Evolutionary conservation across 2,797 vertebrate species (phyloP).

Genomic region (Falco concolor): DNA sequence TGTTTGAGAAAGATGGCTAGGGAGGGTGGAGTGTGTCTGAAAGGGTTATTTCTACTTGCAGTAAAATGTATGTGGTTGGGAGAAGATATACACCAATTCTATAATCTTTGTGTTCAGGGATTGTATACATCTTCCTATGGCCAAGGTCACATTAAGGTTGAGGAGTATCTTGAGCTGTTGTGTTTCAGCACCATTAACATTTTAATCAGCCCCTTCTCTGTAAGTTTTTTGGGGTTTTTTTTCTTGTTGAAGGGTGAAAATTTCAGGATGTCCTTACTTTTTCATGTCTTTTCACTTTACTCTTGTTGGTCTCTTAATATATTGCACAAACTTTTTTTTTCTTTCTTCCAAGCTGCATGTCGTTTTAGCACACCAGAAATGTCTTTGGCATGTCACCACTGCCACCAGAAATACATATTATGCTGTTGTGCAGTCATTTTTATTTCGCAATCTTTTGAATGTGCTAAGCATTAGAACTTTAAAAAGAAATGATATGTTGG

Average conservation of each 20-base stretch:
- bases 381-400: not conserved
- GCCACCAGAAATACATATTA: not conserved
- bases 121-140: not conserved
- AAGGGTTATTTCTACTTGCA: not conserved
- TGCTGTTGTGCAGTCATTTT: not conserved
- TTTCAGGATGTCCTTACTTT: not conserved
- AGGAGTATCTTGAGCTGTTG: not conserved
- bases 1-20: not conserved
- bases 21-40: not conserved
- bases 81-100: not conserved
- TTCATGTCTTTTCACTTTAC: not conserved
- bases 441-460: not conserved
- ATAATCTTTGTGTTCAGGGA: not conserved
- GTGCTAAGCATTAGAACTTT: not conserved
- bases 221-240: not conserved
- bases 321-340: not conserved
- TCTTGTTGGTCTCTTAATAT: not conserved
- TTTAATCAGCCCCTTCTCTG: not conserved
- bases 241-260: fast-evolving
- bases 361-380: not conserved
- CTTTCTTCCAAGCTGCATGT: not conserved
- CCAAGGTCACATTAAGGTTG: not conserved
- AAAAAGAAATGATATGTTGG: not conserved
- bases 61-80: not conserved
- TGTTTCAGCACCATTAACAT: not conserved